Evolutionary conservation across 2,797 vertebrate genomes (phyloP).

Genomic region (Perodicticus potto): DNA sequence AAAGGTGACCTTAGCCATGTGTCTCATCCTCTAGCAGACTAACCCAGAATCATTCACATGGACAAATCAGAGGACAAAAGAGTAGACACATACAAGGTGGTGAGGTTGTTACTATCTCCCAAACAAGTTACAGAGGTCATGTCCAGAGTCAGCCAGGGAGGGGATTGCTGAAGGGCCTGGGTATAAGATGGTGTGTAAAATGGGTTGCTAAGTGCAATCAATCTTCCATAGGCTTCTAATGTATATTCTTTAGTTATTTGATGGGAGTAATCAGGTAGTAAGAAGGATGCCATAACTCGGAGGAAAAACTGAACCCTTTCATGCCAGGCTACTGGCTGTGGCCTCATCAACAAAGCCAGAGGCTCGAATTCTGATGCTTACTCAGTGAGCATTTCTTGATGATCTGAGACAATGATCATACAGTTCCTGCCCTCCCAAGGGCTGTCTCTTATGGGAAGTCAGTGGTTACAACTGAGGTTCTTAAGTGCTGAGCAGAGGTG

Average conservation of each 20-base stretch:
- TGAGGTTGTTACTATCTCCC: neutral
- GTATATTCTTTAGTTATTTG: neutral
- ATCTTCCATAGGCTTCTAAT: neutral
- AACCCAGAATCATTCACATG: fast-evolving
- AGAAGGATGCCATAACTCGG: neutral
- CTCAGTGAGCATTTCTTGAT: neutral
- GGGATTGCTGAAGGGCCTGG: fast-evolving
- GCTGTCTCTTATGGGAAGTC: neutral
- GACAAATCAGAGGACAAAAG: neutral
- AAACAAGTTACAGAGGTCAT: neutral
- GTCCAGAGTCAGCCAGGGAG: neutral
- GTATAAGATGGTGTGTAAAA: too few relatives aligned
- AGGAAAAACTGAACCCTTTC: neutral
- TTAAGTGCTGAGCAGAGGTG: neutral
- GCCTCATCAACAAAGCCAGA: neutral
- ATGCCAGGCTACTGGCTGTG: neutral
- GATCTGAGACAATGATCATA: neutral
- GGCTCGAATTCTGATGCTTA: too few relatives aligned
- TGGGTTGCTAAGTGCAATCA: neutral
- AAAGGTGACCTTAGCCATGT: neutral
- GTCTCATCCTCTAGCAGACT: neutral
- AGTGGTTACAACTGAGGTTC: neutral
- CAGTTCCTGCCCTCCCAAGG: neutral
- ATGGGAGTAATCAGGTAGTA: neutral
- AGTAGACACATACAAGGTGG: neutral